Conservation (phyloP, 2,797 vertebrate species). For the Xiphophorus birchmanni region DNA sequence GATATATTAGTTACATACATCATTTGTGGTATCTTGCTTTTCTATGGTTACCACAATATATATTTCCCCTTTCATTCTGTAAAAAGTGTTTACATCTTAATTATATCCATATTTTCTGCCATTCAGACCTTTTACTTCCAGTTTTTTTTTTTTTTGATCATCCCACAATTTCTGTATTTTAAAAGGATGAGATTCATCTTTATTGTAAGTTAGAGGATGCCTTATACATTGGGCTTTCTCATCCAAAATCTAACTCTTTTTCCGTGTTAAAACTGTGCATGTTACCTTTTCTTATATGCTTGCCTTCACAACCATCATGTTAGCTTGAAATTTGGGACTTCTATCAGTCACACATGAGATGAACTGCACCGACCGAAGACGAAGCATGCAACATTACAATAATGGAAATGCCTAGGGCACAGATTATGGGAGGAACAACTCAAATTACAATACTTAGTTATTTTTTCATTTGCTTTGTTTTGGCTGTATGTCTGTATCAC, state of each 20-base stretch:
- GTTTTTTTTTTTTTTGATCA: not conserved
- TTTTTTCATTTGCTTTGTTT: slow-evolving; percentile 28
- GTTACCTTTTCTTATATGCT: not conserved
- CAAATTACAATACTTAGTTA: slow-evolving; percentile 60
- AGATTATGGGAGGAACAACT: slow-evolving; percentile 39
- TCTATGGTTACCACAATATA: not conserved
- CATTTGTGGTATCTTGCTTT: not conserved
- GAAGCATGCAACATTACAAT: slow-evolving; percentile 58
- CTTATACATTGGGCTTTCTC: slow-evolving; percentile 11
- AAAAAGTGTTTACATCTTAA: not conserved
- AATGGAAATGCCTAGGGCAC: slow-evolving; percentile 63
- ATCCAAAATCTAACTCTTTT: slow-evolving; percentile 19
- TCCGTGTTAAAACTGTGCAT: slow-evolving; percentile 22
- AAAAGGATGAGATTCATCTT: slow-evolving; percentile 1
- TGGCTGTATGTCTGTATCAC: slow-evolving; percentile 19
- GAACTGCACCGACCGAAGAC: slow-evolving; percentile 47
- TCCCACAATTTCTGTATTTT: slow-evolving; percentile 1
- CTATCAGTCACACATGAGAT: slow-evolving; percentile 48
- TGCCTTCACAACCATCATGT: slow-evolving; percentile 30
- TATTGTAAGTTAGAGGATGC: slow-evolving; percentile 11
- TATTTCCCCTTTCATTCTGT: not conserved
- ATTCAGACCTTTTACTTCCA: not conserved
- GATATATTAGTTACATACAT: not conserved
- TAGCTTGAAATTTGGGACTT: slow-evolving; percentile 45
- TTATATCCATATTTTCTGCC: not conserved